Evolutionary conservation across 2,113 vertebrate genomes (phyloP).

Genomic region (western clawed frog (Xenopus tropicalis)): UCB_Xtro_10.0 CM004450.2:120720501-120721000

Average conservation of each 20-base stretch:
- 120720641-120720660: constrained; percentile 17
- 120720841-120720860: constrained; percentile 12
- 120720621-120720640: constrained; percentile 16
- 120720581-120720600: constrained; percentile 1
- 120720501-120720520: constrained; percentile 11
- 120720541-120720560: constrained; percentile 28
- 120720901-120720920: constrained; percentile 13
- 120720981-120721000: constrained; percentile 20
- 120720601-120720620: not conserved
- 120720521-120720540: constrained; percentile 27
- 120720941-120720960: constrained; percentile 19
- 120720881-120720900: constrained; percentile 3
- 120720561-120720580: constrained; percentile 14
- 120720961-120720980: constrained; percentile 2
- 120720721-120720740: constrained; percentile 22
- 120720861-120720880: constrained; percentile 31
- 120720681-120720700: constrained; percentile 12
- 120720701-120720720: not conserved
- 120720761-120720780: constrained; percentile 11
- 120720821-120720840: constrained; percentile 3
- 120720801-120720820: constrained; percentile 15
- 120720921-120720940: constrained; percentile 19
- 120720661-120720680: constrained; percentile 12
- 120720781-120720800: not conserved
- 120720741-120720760: constrained; percentile 9